Evolutionary conservation across 2,113 vertebrate genomes (phyloP).

Genomic region (Calidris pygmaea): DNA sequence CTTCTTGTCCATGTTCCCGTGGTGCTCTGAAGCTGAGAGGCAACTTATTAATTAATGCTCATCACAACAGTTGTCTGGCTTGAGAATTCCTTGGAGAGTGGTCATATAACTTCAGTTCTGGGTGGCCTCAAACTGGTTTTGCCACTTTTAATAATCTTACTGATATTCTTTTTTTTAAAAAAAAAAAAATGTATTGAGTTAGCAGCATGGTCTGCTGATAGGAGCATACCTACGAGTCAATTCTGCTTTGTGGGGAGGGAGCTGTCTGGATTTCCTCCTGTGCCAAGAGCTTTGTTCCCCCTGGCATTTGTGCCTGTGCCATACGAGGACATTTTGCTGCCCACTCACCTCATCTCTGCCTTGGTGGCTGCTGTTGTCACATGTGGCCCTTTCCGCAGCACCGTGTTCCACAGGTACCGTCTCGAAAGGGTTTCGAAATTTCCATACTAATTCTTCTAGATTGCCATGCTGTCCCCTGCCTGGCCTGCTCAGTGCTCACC

Average conservation of each 20-base stretch:
- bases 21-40: background rate
- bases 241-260: background rate
- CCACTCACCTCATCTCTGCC: background rate
- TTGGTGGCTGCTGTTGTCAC: background rate
- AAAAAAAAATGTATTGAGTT: background rate
- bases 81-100: background rate
- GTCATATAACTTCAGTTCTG: background rate
- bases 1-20: background rate
- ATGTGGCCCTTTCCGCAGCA: background rate
- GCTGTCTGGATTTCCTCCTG: background rate
- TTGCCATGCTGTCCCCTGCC: background rate
- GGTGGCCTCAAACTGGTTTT: background rate
- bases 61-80: background rate
- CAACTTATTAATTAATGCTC: background rate
- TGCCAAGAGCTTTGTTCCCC: background rate
- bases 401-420: background rate
- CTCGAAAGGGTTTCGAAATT: background rate
- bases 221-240: rapidly evolving
- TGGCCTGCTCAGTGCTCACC: rapidly evolving
- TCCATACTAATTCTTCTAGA: background rate
- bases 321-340: rapidly evolving
- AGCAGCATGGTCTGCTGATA: background rate
- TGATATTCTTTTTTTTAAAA: background rate
- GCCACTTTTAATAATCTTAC: background rate
- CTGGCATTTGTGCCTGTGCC: background rate